Conservation (phyloP, 1,140 invertebrate species). For the Lamellibrachia luymesi region DNA sequence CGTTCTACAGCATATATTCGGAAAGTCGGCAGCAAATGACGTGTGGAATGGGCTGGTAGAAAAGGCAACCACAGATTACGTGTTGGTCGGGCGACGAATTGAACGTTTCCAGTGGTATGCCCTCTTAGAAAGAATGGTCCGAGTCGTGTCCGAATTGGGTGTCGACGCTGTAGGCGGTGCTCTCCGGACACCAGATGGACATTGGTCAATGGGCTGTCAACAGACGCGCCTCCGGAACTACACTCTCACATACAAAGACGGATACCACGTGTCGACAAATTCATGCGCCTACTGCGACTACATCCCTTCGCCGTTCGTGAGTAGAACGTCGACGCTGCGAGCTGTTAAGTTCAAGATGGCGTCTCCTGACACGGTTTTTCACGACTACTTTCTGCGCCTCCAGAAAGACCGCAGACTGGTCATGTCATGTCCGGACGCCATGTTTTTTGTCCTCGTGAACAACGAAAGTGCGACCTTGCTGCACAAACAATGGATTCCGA, state of each 20-base stretch:
- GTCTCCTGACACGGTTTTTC: neutral
- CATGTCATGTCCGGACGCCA: neutral
- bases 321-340: neutral
- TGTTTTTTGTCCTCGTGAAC: neutral
- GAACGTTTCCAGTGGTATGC: slow-evolving; percentile 3
- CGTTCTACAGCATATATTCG: neutral
- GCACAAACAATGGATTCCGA: neutral
- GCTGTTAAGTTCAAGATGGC: neutral
- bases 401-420: neutral
- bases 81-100: neutral
- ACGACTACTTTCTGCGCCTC: neutral
- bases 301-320: neutral
- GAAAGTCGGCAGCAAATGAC: neutral
- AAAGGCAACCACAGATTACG: neutral
- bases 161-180: neutral
- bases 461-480: neutral
- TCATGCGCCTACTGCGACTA: neutral
- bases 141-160: neutral
- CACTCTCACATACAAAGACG: neutral
- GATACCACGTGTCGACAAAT: neutral
- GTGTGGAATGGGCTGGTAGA: neutral
- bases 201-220: neutral
- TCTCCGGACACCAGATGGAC: neutral
- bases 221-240: neutral
- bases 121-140: neutral